Evolutionary conservation across 2,888 invertebrate genomes (phyloP).

Genomic region (Noctuana brunneofusca): DNA sequence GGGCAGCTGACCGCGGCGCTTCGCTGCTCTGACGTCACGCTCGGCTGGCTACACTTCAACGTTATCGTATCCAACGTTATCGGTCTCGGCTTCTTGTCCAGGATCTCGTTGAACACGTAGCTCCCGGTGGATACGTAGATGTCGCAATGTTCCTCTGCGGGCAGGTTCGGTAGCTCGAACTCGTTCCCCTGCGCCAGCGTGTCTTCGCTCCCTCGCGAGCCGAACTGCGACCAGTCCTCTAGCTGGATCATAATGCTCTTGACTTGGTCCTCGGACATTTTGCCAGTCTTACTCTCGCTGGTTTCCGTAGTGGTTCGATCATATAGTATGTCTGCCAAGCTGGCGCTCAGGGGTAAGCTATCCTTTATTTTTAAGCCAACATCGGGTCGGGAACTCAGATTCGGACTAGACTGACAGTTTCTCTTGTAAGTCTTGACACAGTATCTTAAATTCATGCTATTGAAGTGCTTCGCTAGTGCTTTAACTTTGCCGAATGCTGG

Average conservation of each 20-base stretch:
- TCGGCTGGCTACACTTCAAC: constrained; percentile 62
- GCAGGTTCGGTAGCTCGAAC: constrained; percentile 72
- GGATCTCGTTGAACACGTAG: constrained; percentile 77
- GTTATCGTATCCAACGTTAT: constrained; percentile 74
- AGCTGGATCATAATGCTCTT: constrained; percentile 75
- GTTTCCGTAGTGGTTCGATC: constrained; percentile 66
- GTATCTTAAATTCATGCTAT: constrained; percentile 75
- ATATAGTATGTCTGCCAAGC: constrained; percentile 70
- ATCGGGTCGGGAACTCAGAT: constrained; percentile 62
- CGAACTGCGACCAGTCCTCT: constrained; percentile 77
- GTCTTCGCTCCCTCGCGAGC: constrained; percentile 75
- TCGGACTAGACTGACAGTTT: constrained; percentile 76
- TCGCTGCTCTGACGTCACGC: constrained; percentile 44
- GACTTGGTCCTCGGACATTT: constrained; percentile 73
- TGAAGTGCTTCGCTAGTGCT: constrained; percentile 87
- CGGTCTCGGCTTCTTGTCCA: constrained; percentile 74
- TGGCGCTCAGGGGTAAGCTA: constrained; percentile 63
- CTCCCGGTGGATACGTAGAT: constrained; percentile 48
- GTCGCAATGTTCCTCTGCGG: constrained; percentile 68
- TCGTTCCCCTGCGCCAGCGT: constrained; percentile 76
- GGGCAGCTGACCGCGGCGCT: constrained; percentile 34
- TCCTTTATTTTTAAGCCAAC: constrained; percentile 51
- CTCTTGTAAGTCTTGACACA: constrained; percentile 71
- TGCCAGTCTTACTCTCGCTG: constrained; percentile 57
- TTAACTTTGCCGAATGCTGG: constrained; percentile 88